Evolutionary conservation across 2,888 invertebrate species (phyloP), one percentile per base, ranked within the genome.

Genomic region (Colletes collaris): DNA sequence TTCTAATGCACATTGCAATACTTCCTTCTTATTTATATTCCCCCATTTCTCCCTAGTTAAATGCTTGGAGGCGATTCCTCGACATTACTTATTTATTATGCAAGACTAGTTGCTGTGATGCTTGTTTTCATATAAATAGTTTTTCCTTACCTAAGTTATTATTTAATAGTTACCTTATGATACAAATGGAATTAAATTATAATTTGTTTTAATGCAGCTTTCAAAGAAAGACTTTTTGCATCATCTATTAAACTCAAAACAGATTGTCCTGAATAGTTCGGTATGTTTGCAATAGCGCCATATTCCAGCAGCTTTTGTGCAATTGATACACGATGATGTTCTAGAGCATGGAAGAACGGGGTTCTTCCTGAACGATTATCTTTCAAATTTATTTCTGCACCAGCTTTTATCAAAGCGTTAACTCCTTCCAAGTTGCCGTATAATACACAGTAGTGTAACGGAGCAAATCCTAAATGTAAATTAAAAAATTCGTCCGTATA

Each of bases 341-440:
- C 92, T 1, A 92, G 44, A 2, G 92, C 91, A 63, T 91, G 89
- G 81, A 93, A 92, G 4, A 92, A 78, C 6, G 92, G 71, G 0
- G 92, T 92, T 76, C 89, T 86, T 16, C 92, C 92, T 0, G 92
- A 91, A 77, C 88, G 90, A 19, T 79, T 81, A 56, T 93, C 92
- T 7, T 79, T 86, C 4, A 90, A 58, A 84, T 93, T 90, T 4
- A 91, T 68, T 46, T 91, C 82, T 0, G 89, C 90, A 4, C 89
- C 90, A 3, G 81, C 81, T 35, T 64, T n/a, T 35, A 91, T 8
- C 8, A 93, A 82, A 5, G 81, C 75, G 0, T 13, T 71, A 0
- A 87, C 76, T 11, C 90, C 91, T 27, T 87, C 71, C 0, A 86
- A 8, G 79, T 92, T 84, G 6, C 89, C 88, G 7, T 78, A 64